Evolutionary conservation across 2,113 vertebrate genomes (phyloP).

Genomic region (Xenus cinereus): DNA sequence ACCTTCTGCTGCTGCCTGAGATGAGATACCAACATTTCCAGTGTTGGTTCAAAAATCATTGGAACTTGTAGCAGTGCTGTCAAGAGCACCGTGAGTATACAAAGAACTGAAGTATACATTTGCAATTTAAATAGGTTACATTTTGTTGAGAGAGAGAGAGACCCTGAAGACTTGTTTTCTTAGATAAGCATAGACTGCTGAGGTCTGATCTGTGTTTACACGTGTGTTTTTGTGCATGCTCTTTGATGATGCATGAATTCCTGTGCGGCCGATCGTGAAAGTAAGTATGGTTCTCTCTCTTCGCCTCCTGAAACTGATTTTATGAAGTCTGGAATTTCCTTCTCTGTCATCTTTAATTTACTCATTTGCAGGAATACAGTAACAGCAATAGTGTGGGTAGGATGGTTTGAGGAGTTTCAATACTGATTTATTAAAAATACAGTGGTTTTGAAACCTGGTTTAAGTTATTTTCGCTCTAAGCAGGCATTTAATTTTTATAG

Average conservation of each 20-base stretch:
- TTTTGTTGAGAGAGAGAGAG: background rate
- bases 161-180: background rate
- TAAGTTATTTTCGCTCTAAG: constrained; percentile 37
- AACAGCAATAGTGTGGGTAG: constrained; percentile 11
- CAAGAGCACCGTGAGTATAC: background rate
- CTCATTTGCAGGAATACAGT: constrained; percentile 37
- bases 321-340: constrained; percentile 64
- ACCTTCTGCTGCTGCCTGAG: background rate
- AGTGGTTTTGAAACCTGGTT: constrained; percentile 19
- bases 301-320: constrained; percentile 42
- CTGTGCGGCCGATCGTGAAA: constrained; percentile 44
- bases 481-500: background rate
- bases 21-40: background rate
- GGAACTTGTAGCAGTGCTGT: background rate
- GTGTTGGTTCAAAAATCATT: background rate
- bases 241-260: constrained; percentile 52
- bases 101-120: background rate
- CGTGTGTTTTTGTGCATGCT: background rate
- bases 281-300: constrained; percentile 31
- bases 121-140: background rate
- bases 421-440: constrained; percentile 26
- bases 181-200: background rate
- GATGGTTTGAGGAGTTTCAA: constrained; percentile 9
- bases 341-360: constrained; percentile 60
- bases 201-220: background rate